Evolutionary conservation across 2,888 invertebrate genomes (phyloP).

Genomic region (Celastrina argiolus): DNA sequence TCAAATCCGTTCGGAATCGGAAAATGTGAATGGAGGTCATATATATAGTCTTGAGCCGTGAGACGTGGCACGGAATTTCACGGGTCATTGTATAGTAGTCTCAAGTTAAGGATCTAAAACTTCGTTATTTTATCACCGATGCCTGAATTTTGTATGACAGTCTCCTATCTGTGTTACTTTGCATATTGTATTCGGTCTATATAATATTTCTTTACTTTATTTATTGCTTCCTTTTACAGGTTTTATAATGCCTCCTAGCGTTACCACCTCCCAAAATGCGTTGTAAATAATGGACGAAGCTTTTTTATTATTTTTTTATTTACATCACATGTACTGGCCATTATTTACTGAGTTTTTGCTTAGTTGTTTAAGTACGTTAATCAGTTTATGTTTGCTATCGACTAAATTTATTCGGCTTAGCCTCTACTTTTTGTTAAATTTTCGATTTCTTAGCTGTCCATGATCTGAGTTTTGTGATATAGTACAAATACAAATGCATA

Average conservation of each 20-base stretch:
- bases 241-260: conserved; percentile 41
- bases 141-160: neutral
- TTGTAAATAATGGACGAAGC: conserved; percentile 62
- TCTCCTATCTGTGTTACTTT: neutral
- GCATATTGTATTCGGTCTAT: conserved; percentile 20
- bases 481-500: conserved; percentile 69
- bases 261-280: conserved; percentile 54
- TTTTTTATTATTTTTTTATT: conserved; percentile 50
- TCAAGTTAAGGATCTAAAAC: neutral
- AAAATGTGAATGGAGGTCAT: too few species aligned
- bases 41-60: too few species aligned
- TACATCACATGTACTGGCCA: conserved; percentile 47
- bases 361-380: conserved; percentile 53
- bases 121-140: neutral
- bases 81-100: too few species aligned
- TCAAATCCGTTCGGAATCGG: too few species aligned
- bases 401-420: conserved; percentile 52
- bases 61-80: too few species aligned
- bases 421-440: conserved; percentile 39
- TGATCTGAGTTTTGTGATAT: conserved; percentile 58
- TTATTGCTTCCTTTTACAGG: conserved; percentile 23
- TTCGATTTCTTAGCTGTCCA: conserved; percentile 14
- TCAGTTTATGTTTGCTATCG: conserved; percentile 49
- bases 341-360: conserved; percentile 43
- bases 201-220: conserved; percentile 7